Conservation (phyloP, 2,888 invertebrate species). For the Tanytarsus gracilentus region DNA sequence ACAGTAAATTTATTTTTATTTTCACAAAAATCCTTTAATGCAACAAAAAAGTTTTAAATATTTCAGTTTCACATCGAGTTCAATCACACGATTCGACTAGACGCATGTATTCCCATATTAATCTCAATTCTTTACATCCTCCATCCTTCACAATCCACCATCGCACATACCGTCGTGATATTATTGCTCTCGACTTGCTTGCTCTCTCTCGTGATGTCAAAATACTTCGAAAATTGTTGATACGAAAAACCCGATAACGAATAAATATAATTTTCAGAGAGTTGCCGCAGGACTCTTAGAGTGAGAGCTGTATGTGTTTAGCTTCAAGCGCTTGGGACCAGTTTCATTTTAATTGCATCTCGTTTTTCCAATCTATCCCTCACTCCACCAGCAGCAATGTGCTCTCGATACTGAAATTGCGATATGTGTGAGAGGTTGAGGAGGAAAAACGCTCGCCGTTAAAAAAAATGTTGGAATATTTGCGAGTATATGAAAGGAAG, state of each 20-base stretch:
- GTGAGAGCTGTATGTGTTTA: too few relatives aligned
- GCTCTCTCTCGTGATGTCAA: too few relatives aligned
- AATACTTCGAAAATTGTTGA: too few relatives aligned
- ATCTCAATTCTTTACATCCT: too few relatives aligned
- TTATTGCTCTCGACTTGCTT: too few relatives aligned
- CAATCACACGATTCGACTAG: too few relatives aligned
- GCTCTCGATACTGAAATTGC: neutral
- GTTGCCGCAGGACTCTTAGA: constrained; percentile 9
- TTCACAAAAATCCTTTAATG: neutral
- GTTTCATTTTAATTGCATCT: constrained; percentile 29
- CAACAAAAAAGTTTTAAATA: too few relatives aligned
- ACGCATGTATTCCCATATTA: too few relatives aligned
- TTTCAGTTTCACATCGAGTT: too few relatives aligned
- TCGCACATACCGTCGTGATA: too few relatives aligned
- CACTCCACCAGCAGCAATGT: neutral
- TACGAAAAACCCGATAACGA: constrained; percentile 19
- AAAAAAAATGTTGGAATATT: constrained; percentile 9
- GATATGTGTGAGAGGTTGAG: neutral
- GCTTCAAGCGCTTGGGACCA: constrained; percentile 23
- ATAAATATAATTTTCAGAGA: constrained; percentile 25
- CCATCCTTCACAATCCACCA: too few relatives aligned
- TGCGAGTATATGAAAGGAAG: neutral
- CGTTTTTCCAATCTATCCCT: constrained; percentile 28
- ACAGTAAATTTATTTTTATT: neutral
- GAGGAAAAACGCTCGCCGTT: neutral